phyloP scores from a whole-genome alignment of 2,113 vertebrate genomes.

The Hydrochoerus hydrochaeris region DNA sequence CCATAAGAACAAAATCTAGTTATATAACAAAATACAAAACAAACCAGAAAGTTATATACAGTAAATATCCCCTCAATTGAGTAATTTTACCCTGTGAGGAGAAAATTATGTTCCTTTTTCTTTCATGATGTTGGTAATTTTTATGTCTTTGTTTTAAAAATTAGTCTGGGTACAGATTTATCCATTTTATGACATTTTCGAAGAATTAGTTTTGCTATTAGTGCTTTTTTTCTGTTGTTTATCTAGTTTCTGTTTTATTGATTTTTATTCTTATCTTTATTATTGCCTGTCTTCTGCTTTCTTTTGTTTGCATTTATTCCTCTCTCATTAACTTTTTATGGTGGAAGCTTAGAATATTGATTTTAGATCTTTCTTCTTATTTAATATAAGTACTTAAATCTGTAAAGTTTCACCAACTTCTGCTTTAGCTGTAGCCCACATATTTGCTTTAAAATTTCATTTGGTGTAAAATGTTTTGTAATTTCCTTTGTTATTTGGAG shows the following conservation, averaged over 20 bases:
- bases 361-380: conserved; percentile 24
- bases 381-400: conserved; percentile 4
- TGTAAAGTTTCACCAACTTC: neutral
- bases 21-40: neutral
- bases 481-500: conserved; percentile 8
- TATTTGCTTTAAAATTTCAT: conserved; percentile 37
- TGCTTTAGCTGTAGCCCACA: neutral
- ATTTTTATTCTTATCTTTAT: neutral
- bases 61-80: neutral
- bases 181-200: conserved; percentile 42
- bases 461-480: conserved; percentile 20
- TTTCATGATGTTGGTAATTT: conserved; percentile 16
- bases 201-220: neutral
- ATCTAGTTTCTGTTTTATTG: conserved; percentile 28
- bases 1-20: neutral
- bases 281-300: conserved; percentile 13
- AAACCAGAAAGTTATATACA: neutral
- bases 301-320: conserved; percentile 9
- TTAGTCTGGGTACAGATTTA: neutral
- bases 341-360: neutral
- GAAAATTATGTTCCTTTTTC: neutral
- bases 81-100: neutral
- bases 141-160: neutral
- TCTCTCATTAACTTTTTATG: neutral
- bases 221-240: conserved; percentile 6